Evolutionary conservation across 1,140 invertebrate genomes (phyloP), one percentile per base, ranked within the genome.

Genomic region (Bombus confusus): DNA sequence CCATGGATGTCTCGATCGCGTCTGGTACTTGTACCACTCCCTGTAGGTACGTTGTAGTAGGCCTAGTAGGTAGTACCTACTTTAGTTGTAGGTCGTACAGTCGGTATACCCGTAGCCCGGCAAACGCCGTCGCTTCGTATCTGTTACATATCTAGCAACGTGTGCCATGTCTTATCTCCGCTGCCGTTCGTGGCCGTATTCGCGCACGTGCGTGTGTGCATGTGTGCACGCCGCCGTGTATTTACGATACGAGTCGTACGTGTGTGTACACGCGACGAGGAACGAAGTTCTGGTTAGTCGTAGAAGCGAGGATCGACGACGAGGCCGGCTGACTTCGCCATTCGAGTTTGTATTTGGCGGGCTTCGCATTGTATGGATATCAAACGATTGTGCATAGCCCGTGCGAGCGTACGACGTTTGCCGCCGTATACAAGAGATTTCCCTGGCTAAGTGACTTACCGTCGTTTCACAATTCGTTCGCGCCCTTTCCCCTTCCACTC

Each of bases 161-260:
- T 92, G 91, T 92, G 91, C 89, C 91, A 93, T 91, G 92, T 88
- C 92, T 93, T 93, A 93, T 93, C 92, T 93, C 72, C 86, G 89
- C 86, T 88, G 85, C 89, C 83, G 89, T 78, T 90, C 91, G 85
- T 59, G 86, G 85, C 87, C 76, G 89, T 88, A 82, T 80, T 34
- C 82, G 80, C 64, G 59, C 74, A 41, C 47, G 83, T 76, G 69
- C 57, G 71, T 71, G 62, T 66, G 52, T 12, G 10, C 12, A 31
- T 22, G 37, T 18, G 47, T n/a, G 6, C 22, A 59, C 37, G 62
- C 28, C 13, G 62, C 62, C 62, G 15, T 52, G 68, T 41, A 39
- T 25, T 25, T 31, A 64, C 57, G 59, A 18, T 25, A 37, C 43
- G 22, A 6, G 8, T 28, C 12, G 72, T 9, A 39, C 9, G 12